A percentile compares a stretch with the other conserved stretches of the same genome.
phyloP scores from a whole-genome alignment of 1,140 invertebrate genomes.

The Trachymyrmex septentrionalis region DNA sequence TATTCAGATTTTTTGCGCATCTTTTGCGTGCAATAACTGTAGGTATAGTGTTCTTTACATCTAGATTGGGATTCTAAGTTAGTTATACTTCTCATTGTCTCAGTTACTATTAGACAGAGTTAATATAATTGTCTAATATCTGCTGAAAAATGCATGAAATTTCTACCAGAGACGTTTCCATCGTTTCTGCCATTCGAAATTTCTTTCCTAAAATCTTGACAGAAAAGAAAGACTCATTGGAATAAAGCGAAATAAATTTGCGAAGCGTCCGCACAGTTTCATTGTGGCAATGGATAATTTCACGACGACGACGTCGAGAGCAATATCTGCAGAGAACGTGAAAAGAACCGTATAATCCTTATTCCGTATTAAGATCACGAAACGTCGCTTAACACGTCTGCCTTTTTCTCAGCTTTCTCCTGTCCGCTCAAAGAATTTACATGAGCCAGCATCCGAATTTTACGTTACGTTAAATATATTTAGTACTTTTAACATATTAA shows the following conservation, averaged over 20 bases:
- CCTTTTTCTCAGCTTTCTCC: background rate
- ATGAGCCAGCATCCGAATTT: background rate
- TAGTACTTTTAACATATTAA: background rate
- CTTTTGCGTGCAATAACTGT: no score
- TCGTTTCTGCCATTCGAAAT: background rate
- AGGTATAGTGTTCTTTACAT: no score
- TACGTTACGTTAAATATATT: background rate
- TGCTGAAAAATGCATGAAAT: no score
- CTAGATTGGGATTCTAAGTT: no score
- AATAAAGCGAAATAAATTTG: background rate
- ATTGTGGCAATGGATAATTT: background rate
- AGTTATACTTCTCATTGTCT: no score
- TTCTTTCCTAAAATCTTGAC: background rate
- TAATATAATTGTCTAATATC: no score
- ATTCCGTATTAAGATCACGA: conserved; percentile 40
- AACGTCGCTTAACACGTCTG: conserved; percentile 46
- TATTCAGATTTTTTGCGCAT: no score
- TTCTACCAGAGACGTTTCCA: no score
- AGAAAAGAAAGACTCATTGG: background rate
- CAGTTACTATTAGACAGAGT: no score
- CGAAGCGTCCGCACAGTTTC: background rate
- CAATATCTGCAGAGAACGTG: conserved; percentile 12
- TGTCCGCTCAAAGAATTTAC: conserved; percentile 10
- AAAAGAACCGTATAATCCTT: conserved; percentile 10
- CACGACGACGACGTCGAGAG: background rate